phyloP scores from a whole-genome alignment of 2,113 vertebrate species.

The Hypocryptadius cinnamomeus region DNA sequence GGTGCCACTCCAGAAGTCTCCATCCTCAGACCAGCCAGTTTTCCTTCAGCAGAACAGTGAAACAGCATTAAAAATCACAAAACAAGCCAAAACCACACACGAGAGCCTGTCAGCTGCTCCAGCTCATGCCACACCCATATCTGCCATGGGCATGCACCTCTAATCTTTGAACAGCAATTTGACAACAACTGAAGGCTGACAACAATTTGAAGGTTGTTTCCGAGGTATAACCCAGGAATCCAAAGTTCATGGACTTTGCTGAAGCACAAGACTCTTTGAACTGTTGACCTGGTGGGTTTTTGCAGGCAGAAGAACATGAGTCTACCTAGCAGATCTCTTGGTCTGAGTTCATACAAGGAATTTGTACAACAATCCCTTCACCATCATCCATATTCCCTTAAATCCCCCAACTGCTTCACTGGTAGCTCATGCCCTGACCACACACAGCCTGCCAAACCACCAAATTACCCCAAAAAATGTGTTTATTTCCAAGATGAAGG shows the following conservation, averaged over 20 bases:
- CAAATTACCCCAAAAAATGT: accelerated
- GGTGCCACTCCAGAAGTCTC: not conserved
- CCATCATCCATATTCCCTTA: not conserved
- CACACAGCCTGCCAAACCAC: not conserved
- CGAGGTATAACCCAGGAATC: not conserved
- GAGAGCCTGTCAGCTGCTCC: not conserved
- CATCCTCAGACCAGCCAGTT: not conserved
- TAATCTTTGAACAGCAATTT: not conserved
- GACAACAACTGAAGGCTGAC: not conserved
- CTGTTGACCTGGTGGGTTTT: not conserved
- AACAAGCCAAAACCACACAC: not conserved
- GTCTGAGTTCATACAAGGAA: not conserved
- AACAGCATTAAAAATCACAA: not conserved
- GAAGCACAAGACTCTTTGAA: not conserved
- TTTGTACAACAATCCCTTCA: not conserved
- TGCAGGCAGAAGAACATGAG: not conserved
- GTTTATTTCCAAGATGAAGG: not conserved
- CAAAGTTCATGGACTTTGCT: not conserved
- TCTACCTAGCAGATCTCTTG: not conserved
- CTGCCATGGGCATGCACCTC: not conserved
- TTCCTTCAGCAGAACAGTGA: not conserved
- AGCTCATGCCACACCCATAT: not conserved
- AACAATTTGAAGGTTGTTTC: not conserved
- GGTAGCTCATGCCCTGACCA: not conserved
- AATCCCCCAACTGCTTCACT: accelerated